These are phyloP conservation scores for Hemaris fuciformis DNA, from an alignment of 2,888 invertebrate genomes.

Conservation along the genomic window DNA sequence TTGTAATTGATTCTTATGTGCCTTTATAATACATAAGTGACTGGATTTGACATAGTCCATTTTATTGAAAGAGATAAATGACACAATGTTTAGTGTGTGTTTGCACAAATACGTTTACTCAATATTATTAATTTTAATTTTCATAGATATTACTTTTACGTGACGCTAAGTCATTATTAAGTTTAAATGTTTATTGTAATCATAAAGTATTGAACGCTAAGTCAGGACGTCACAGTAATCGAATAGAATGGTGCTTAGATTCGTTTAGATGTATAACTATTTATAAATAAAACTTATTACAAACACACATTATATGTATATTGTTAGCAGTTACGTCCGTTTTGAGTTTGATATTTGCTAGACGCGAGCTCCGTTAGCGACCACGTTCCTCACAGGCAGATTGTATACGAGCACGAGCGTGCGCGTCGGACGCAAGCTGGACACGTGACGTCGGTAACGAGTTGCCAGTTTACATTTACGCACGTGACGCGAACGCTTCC, in stretches of 20 bases:
- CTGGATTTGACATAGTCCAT: constrained; percentile 74
- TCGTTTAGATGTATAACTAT: constrained; percentile 67
- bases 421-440: too few relatives aligned
- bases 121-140: constrained; percentile 57
- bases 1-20: constrained; percentile 77
- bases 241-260: constrained; percentile 82
- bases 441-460: too few relatives aligned
- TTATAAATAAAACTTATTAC: constrained; percentile 60
- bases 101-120: constrained; percentile 75
- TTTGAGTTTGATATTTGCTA: constrained; percentile 35
- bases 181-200: constrained; percentile 65
- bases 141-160: constrained; percentile 61
- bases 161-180: constrained; percentile 68
- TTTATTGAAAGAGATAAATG: constrained; percentile 56
- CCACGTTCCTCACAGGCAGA: constrained; percentile 36
- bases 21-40: constrained; percentile 70
- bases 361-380: constrained; percentile 21
- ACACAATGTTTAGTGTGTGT: constrained; percentile 66
- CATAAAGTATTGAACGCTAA: constrained; percentile 73
- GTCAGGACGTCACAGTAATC: constrained; percentile 74
- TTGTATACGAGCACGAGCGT: constrained; percentile 43
- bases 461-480: constrained; percentile 45
- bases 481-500: constrained; percentile 37
- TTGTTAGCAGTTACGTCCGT: constrained; percentile 54
- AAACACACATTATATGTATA: constrained; percentile 54